These are phyloP conservation scores for Lasioglossum calceatum DNA, from an alignment of 2,888 invertebrate species.

Conservation along the genomic window DNA sequence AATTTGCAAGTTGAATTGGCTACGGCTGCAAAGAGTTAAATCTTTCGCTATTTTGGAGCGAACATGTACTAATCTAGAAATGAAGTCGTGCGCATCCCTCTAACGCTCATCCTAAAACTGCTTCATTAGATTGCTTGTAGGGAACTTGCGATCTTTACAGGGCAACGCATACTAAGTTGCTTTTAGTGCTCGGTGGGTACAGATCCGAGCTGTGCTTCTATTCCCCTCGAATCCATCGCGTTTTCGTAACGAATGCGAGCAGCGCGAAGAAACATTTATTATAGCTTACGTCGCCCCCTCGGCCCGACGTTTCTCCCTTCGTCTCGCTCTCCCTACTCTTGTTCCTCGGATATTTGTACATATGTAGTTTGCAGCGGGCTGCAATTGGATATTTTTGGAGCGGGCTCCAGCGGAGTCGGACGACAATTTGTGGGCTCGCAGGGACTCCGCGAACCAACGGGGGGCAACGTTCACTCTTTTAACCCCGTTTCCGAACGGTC, in stretches of 20 bases:
- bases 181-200: background rate
- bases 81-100: too few species aligned
- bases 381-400: conserved; percentile 72
- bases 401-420: conserved; percentile 34
- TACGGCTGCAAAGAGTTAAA: too few species aligned
- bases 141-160: background rate
- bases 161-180: background rate
- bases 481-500: conserved; percentile 36
- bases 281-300: conserved; percentile 6
- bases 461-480: conserved; percentile 35
- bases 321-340: background rate
- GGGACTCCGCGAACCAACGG: conserved; percentile 29
- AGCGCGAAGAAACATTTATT: conserved; percentile 50
- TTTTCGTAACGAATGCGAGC: conserved; percentile 1
- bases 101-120: too few species aligned
- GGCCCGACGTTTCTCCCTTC: background rate
- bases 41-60: too few species aligned
- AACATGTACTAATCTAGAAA: too few species aligned
- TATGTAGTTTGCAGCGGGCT: conserved; percentile 56
- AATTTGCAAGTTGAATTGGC: too few species aligned
- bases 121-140: too few species aligned
- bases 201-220: background rate
- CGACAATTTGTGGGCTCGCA: conserved; percentile 55
- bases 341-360: conserved; percentile 62
- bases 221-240: background rate